Evolutionary conservation across 2,888 invertebrate genomes (phyloP), one percentile per base, ranked within the genome.

Genomic region (Noctua fimbriata): DNA sequence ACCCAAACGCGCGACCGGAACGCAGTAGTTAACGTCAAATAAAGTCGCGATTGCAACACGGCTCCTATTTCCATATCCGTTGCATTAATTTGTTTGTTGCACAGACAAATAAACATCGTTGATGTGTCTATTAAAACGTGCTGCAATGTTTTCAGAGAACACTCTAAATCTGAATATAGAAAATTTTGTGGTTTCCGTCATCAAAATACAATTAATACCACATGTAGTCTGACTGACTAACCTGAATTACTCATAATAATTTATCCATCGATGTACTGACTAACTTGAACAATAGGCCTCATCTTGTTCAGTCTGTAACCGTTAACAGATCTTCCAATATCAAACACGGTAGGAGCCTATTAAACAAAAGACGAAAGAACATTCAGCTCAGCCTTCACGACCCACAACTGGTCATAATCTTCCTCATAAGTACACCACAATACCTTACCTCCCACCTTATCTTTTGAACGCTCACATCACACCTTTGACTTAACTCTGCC

Each of bases 1-100:
- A 63, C 85, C 14, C 52, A 73, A 60, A 69, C 75, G 55, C 78
- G 69, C 87, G 84, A 83, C 87, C 84, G 87, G 84, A 83, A 86
- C 85, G 73, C 79, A 55, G 79, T 28, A 79, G 79, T 86, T 86
- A 74, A 76, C 60, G 66, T 77, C 67, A 44, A 67, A 44, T 44
- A 67, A 67, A 44, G 67, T 67, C 49, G 18, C 79, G 70, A 79
- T 85, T 85, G 66, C 77, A 60, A 76, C 85, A 82, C 67, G 28
- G 65, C 69, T 74, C 60, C 18, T 32, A 71, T 74, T 18, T 44
- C 76, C 66, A 77, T 76, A 83, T 83, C 83, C 78, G 79, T 24
- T 60, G 63, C 10, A 55, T 60, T 75, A 32, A 52, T 85, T 75
- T 44, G 47, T 77, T 70, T 60, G 32, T 70, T 72, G 60, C 12